A percentile compares a stretch with the other conserved stretches of the same genome.
Conservation (phyloP, 2,113 vertebrate species). For the Solea solea region DNA sequence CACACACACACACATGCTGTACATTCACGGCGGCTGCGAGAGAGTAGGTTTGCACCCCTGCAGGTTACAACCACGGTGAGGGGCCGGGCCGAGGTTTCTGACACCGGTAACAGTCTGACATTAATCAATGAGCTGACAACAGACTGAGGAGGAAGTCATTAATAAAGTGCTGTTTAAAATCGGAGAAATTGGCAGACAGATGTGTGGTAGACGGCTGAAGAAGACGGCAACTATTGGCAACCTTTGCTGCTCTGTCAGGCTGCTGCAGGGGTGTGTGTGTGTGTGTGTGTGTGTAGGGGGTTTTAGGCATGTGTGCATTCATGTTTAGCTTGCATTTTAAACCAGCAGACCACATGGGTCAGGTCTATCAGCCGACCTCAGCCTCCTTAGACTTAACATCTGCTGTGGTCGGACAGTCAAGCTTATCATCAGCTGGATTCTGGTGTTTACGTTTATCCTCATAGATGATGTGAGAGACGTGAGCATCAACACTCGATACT, state of each 20-base stretch:
- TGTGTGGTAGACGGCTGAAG: constrained; percentile 3
- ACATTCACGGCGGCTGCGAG: constrained; percentile 22
- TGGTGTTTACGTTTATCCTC: constrained; percentile 31
- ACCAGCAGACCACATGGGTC: constrained; percentile 44
- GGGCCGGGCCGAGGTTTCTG: constrained; percentile 53
- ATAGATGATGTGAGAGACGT: not conserved
- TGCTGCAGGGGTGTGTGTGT: not conserved
- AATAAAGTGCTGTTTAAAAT: constrained; percentile 46
- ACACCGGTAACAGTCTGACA: constrained; percentile 55
- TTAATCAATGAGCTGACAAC: constrained; percentile 72
- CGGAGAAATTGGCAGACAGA: constrained; percentile 26
- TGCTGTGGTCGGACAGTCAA: constrained; percentile 48
- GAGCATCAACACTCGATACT: too few relatives aligned
- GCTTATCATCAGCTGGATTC: constrained; percentile 52
- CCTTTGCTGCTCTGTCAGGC: not conserved
- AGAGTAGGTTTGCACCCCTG: constrained; percentile 28
- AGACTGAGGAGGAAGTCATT: constrained; percentile 52
- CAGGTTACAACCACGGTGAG: constrained; percentile 48
- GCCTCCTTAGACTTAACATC: constrained; percentile 56
- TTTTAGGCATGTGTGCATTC: not conserved
- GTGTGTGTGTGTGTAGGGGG: not conserved
- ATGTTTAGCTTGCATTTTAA: constrained; percentile 41
- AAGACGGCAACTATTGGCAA: constrained; percentile 36
- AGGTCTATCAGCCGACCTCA: constrained; percentile 45
- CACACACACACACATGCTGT: constrained; percentile 1